These are phyloP conservation scores for Saturnia pavonia DNA, from an alignment of 2,888 invertebrate species.

Conservation along the genomic window DNA sequence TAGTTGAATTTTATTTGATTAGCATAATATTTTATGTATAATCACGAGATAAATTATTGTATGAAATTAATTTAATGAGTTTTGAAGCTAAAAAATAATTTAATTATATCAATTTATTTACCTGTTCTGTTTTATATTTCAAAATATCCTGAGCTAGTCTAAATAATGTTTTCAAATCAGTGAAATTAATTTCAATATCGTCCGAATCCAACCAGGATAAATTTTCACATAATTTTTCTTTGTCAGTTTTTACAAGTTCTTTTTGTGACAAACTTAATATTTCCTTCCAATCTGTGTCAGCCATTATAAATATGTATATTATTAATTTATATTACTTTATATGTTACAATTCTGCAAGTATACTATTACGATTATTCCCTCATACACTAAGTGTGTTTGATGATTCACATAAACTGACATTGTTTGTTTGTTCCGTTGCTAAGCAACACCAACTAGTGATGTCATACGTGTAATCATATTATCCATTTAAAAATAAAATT, in stretches of 20 bases:
- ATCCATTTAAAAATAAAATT: not conserved
- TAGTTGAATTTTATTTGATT: conserved; percentile 30
- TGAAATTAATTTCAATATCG: conserved; percentile 78
- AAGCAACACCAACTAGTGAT: conserved; percentile 42
- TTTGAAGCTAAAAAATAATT: not conserved
- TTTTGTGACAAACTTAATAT: conserved; percentile 79
- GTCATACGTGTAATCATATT: not conserved
- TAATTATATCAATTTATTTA: conserved; percentile 40
- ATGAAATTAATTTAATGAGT: not conserved
- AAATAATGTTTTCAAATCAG: conserved; percentile 81
- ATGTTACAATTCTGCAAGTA: not conserved
- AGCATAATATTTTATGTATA: not conserved
- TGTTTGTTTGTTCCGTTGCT: conserved; percentile 43
- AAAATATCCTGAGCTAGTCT: conserved; percentile 85
- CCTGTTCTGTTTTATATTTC: conserved; percentile 86
- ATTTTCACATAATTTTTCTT: conserved; percentile 84
- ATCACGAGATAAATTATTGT: not conserved
- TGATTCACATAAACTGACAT: not conserved
- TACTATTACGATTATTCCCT: not conserved
- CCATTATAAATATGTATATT: conserved; percentile 43
- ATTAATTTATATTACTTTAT: conserved; percentile 14
- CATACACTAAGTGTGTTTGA: not conserved
- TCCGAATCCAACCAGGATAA: conserved; percentile 84
- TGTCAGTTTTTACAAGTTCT: conserved; percentile 81
- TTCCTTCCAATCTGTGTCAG: conserved; percentile 82